These are phyloP conservation scores for Dione juno DNA, from an alignment of 2,888 invertebrate species.

Conservation along the genomic window DNA sequence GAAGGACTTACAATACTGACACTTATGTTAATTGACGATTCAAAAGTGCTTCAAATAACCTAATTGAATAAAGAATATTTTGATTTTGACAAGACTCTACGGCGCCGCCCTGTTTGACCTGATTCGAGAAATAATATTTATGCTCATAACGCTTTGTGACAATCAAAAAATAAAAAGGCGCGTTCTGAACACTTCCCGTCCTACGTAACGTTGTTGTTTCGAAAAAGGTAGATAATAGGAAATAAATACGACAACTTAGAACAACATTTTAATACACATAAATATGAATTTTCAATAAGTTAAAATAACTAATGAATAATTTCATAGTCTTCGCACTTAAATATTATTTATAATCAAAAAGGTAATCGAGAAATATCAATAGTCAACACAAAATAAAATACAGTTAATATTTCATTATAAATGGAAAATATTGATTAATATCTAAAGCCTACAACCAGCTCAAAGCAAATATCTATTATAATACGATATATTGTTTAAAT, in stretches of 20 bases:
- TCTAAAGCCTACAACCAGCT: background rate
- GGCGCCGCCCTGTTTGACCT: too few species aligned
- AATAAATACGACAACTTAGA: conserved; percentile 29
- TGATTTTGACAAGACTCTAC: too few species aligned
- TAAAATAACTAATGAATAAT: conserved; percentile 18
- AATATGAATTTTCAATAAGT: conserved; percentile 29
- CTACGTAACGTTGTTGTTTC: too few species aligned
- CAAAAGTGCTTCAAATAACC: too few species aligned
- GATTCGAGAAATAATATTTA: too few species aligned
- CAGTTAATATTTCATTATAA: background rate
- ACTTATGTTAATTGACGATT: too few species aligned
- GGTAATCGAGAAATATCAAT: conserved; percentile 1
- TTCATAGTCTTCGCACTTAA: conserved; percentile 7
- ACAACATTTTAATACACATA: conserved; percentile 43
- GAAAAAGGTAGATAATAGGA: background rate
- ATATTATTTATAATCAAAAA: background rate
- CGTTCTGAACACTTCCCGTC: background rate
- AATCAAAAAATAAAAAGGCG: background rate
- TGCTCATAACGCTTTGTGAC: background rate
- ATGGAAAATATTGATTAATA: background rate
- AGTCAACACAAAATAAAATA: background rate
- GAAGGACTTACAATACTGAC: too few species aligned
- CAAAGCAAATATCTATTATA: background rate
- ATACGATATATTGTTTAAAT: conserved; percentile 1
- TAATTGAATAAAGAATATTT: too few species aligned